Conservation (phyloP, 2,888 invertebrate genomes). For the Rhamnusium bicolor region DNA sequence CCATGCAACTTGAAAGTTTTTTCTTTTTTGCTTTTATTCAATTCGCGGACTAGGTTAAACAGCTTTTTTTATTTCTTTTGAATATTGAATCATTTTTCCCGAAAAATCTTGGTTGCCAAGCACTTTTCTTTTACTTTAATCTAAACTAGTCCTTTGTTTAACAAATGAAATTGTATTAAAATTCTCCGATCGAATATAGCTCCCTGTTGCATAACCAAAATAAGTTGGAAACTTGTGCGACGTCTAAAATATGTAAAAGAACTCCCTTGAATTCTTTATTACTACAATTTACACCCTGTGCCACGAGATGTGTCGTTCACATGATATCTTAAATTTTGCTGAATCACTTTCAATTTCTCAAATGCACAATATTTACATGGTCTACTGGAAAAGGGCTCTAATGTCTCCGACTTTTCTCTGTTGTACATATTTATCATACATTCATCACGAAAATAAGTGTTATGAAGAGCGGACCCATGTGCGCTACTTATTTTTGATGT, state of each 20-base stretch:
- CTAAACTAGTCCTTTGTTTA: neutral
- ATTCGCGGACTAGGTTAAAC: too few relatives aligned
- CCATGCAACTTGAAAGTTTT: too few relatives aligned
- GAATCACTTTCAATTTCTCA: conserved; percentile 32
- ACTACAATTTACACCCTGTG: conserved; percentile 45
- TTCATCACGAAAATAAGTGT: conserved; percentile 48
- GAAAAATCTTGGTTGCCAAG: neutral
- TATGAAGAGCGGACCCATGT: conserved; percentile 45
- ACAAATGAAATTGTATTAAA: neutral
- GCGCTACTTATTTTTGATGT: conserved; percentile 47
- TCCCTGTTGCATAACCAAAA: conserved; percentile 20
- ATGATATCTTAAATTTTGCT: conserved; percentile 23
- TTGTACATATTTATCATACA: conserved; percentile 51
- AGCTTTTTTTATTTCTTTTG: too few relatives aligned
- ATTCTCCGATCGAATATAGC: conserved; percentile 1
- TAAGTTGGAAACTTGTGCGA: conserved; percentile 20
- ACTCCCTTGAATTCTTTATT: conserved; percentile 46
- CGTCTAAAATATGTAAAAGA: conserved; percentile 32
- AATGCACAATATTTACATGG: conserved; percentile 34
- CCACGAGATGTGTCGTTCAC: conserved; percentile 31
- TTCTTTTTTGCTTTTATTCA: too few relatives aligned
- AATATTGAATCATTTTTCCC: too few relatives aligned
- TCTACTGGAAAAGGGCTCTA: conserved; percentile 38
- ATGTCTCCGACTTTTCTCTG: conserved; percentile 39
- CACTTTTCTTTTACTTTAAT: neutral